Percentiles rank a stretch among this genome's conserved stretches.
These are phyloP conservation scores for Poicephalus meyeri DNA, from an alignment of 2,113 vertebrate species.

Conservation along the genomic window DNA sequence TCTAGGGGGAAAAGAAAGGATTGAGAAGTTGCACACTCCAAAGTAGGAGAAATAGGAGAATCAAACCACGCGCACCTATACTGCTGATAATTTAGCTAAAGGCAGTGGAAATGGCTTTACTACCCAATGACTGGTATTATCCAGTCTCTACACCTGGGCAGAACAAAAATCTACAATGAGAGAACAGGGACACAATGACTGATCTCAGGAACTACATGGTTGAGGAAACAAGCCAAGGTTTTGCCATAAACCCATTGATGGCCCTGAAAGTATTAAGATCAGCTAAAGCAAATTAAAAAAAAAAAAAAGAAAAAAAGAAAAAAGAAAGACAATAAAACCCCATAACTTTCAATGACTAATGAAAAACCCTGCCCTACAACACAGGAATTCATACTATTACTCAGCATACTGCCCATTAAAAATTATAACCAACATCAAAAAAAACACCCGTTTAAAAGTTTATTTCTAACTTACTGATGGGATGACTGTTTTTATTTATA, in stretches of 20 bases:
- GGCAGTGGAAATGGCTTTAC: not conserved
- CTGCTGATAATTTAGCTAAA: not conserved
- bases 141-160: not conserved
- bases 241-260: not conserved
- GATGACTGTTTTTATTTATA: not conserved
- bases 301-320: too few relatives aligned
- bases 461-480: not conserved
- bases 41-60: not conserved
- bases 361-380: not conserved
- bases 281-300: not conserved
- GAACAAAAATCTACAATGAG: not conserved
- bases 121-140: not conserved
- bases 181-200: fast-evolving
- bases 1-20: not conserved
- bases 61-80: not conserved
- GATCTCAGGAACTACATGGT: fast-evolving
- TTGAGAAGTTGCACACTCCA: not conserved
- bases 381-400: not conserved
- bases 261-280: not conserved
- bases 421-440: not conserved
- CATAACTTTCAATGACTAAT: not conserved
- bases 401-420: not conserved
- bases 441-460: not conserved
- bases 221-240: not conserved
- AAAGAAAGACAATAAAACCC: not conserved